Base-by-base conservation (phyloP, 1,140 invertebrate species). In the Cotesia vestalis region DNA sequence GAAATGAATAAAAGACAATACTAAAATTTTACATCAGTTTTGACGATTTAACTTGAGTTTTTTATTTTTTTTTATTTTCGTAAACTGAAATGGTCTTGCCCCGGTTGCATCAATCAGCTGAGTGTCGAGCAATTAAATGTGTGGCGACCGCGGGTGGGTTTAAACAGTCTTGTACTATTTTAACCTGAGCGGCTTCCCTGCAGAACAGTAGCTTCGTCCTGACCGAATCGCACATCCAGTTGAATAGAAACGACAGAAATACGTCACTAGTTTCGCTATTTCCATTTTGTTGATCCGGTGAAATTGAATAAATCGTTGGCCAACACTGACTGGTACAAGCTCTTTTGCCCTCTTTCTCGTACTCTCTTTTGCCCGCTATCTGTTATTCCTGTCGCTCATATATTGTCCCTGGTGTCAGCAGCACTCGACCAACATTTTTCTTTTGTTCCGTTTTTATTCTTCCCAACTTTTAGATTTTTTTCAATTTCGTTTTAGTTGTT, bases 91-190 rank as follows among this genome's bases (percentile, higher is more conserved):
- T 12, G 52, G 38, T 34, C 9, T n/a, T 9, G 27, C 68, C 4
- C 11, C 46, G 35, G 67, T 27, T 27, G 27, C 53, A 55, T 73
- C 68, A 64, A 55, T 57, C 52, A 14, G 40, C 20, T 73, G 40
- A 53, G 66, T 66, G 72, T 73, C 53, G 38, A 59, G 17, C 68
- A 66, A 73, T 73, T 70, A 73, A 73, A 52, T 61, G 68, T 55
- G 38, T 34, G 3, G 4, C n/a, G 53, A 5, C 17, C 3, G n/a
- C 38, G 11, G 27, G 36, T 64, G 59, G 34, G 59, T 64, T 46
- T 35, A 70, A 66, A 69, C 60, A 66, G 36, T 73, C n/a, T 60
- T 20, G 40, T 66, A 14, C 46, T 34, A 17, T 51, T 6, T 62
- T 55, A 57, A 57, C n/a, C 17, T 46, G 36, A 2, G 8, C 27